phyloP scores from a whole-genome alignment of 1,140 invertebrate genomes.

The Platyscapa corneri region DNA sequence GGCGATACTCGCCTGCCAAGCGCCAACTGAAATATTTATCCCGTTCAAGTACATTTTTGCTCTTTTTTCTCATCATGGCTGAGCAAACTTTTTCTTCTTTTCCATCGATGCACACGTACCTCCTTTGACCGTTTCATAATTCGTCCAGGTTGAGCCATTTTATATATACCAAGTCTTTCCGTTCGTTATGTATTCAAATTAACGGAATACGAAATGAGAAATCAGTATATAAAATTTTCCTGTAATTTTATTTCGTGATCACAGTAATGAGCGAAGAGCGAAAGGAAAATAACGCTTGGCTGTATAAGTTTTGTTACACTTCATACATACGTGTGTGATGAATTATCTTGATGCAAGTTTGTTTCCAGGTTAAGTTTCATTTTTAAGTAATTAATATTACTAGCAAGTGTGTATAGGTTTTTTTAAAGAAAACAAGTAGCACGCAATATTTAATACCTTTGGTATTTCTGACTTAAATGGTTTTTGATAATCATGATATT shows the following conservation, averaged over 20 bases:
- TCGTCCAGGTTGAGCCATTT: not conserved
- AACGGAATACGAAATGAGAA: slow-evolving; percentile 63
- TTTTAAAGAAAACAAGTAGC: not conserved
- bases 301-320: slow-evolving; percentile 29
- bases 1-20: not conserved
- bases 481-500: too few species aligned
- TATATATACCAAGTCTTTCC: slow-evolving; percentile 62
- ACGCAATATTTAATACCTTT: not conserved
- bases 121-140: not conserved
- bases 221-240: slow-evolving; percentile 20
- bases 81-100: not conserved
- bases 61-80: not conserved
- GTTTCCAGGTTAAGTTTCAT: not conserved
- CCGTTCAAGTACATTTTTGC: not conserved
- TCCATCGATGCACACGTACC: not conserved
- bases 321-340: not conserved
- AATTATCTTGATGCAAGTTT: slow-evolving; percentile 38
- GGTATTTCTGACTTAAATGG: too few species aligned
- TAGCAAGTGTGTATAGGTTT: not conserved
- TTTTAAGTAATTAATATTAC: slow-evolving; percentile 12
- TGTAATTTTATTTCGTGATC: slow-evolving; percentile 8
- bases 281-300: slow-evolving; percentile 52
- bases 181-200: slow-evolving; percentile 69
- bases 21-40: slow-evolving; percentile 42
- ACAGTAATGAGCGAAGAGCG: not conserved